phyloP scores from a whole-genome alignment of 2,797 vertebrate species.

The Sebastes steindachneri region DNA sequence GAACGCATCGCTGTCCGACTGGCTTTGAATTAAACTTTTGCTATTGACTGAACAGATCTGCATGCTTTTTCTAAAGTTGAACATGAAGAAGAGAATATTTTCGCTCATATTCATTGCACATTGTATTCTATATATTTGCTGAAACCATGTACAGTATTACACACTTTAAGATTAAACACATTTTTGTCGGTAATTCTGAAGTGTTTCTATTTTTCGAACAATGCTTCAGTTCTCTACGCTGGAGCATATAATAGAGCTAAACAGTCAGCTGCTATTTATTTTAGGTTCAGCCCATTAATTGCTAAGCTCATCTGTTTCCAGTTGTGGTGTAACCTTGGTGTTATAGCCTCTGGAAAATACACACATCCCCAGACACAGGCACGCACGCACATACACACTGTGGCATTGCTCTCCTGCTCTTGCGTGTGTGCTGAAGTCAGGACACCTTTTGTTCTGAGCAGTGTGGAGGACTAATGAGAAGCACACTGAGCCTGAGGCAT shows the following conservation, averaged over 20 bases:
- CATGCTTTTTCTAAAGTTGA: constrained; percentile 33
- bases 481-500: constrained; percentile 54
- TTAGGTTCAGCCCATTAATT: constrained; percentile 34
- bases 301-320: constrained; percentile 59
- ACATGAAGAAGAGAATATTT: constrained; percentile 49
- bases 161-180: constrained; percentile 28
- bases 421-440: constrained; percentile 36
- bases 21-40: constrained; percentile 1
- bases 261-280: constrained; percentile 27
- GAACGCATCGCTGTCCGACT: background rate
- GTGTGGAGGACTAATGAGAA: constrained; percentile 66
- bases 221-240: background rate
- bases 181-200: constrained; percentile 5
- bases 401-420: constrained; percentile 19
- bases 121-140: constrained; percentile 42
- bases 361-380: constrained; percentile 11
- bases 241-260: background rate
- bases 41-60: constrained; percentile 29
- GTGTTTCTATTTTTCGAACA: background rate
- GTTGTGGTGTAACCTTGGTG: constrained; percentile 53
- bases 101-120: constrained; percentile 38
- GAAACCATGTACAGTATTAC: constrained; percentile 70
- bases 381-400: background rate
- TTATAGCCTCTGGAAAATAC: constrained; percentile 57
- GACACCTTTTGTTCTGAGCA: constrained; percentile 51